Evolutionary conservation across 2,888 invertebrate genomes (phyloP).

Genomic region (Eupithecia pulchellata): DNA sequence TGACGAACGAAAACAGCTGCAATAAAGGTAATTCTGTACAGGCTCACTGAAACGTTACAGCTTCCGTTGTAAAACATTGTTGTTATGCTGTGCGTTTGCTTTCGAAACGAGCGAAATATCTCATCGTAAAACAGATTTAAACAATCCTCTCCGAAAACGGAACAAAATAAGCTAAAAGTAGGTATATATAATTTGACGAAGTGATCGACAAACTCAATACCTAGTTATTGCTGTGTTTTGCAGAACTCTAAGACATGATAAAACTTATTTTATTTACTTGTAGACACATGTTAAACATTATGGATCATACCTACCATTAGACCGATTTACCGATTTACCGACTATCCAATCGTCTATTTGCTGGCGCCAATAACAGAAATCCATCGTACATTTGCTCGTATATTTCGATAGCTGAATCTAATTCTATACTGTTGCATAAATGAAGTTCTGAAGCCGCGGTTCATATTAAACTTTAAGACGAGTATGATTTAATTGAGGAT

Average conservation of each 20-base stretch:
- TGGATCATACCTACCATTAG: background rate
- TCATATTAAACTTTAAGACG: slow-evolving; percentile 40
- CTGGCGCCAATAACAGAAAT: background rate
- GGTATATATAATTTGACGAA: background rate
- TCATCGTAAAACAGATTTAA: slow-evolving; percentile 2
- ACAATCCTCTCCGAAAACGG: background rate
- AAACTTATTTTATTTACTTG: background rate
- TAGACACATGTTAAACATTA: background rate
- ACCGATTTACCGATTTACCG: too few species aligned
- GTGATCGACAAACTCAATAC: background rate
- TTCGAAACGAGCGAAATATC: background rate
- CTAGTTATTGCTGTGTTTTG: slow-evolving; percentile 1
- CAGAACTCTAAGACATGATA: background rate
- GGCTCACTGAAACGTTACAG: slow-evolving; percentile 14
- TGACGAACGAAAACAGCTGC: slow-evolving; percentile 49
- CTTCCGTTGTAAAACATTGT: slow-evolving; percentile 11
- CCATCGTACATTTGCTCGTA: slow-evolving; percentile 1
- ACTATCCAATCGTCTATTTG: background rate
- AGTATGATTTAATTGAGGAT: slow-evolving; percentile 42
- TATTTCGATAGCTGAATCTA: slow-evolving; percentile 10
- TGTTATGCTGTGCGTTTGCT: background rate
- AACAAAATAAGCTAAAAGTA: background rate
- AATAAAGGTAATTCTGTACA: slow-evolving; percentile 32
- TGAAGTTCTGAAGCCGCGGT: slow-evolving; percentile 25
- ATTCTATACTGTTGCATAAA: slow-evolving; percentile 23